phyloP scores from a whole-genome alignment of 92 coral and sea anemone genomes.

The Umimayanthus kanabou region DNA sequence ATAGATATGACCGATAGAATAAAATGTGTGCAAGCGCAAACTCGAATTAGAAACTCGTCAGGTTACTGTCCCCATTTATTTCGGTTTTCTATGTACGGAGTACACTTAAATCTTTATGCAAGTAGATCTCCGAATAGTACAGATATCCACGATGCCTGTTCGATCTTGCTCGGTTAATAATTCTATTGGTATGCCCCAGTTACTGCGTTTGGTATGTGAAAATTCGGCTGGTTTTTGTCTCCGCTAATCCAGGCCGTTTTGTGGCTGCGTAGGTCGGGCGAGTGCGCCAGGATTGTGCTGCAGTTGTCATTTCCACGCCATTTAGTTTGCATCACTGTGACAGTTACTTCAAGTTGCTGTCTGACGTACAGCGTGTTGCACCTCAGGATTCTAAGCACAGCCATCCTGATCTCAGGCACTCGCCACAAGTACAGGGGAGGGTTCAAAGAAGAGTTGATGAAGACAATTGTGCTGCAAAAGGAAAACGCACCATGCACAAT shows the following conservation, averaged over 20 bases:
- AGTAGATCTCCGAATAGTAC: not conserved
- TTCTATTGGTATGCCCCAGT: not conserved
- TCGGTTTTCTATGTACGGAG: too few relatives aligned
- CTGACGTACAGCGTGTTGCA: not conserved
- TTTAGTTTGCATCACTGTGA: not conserved
- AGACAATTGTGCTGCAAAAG: constrained; percentile 34
- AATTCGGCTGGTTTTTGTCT: not conserved
- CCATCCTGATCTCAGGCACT: constrained; percentile 31
- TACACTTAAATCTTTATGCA: not conserved
- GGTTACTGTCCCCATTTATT: not conserved
- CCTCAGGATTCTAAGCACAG: constrained; percentile 7
- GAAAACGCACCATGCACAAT: constrained; percentile 30
- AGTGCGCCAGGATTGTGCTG: not conserved
- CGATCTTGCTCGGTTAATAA: not conserved
- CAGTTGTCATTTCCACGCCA: constrained; percentile 8
- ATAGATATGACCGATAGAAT: not conserved
- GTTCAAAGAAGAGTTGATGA: constrained; percentile 35
- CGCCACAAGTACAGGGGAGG: constrained; percentile 40
- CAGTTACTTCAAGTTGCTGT: not conserved
- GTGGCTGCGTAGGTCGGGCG: not conserved
- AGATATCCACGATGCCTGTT: not conserved
- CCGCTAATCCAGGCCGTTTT: constrained; percentile 22
- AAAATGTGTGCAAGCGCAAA: not conserved
- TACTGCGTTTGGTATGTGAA: not conserved
- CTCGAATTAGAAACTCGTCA: not conserved